phyloP scores from a whole-genome alignment of 2,797 vertebrate genomes.

The Danio kyathit region DNA sequence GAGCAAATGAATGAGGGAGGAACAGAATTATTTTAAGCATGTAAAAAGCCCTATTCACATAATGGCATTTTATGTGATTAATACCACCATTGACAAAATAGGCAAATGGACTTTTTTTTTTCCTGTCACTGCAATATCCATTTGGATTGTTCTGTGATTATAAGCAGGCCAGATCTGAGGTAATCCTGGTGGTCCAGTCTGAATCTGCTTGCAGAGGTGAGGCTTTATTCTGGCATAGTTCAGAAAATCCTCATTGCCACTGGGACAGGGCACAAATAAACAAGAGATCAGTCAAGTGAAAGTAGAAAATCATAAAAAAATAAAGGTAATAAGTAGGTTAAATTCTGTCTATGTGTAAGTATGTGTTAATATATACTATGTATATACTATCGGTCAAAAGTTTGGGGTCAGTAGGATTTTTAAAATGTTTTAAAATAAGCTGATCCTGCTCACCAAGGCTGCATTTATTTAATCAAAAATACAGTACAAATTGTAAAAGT shows the following conservation, averaged over 20 bases:
- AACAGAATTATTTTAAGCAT: conserved; percentile 21
- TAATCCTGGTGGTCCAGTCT: conserved; percentile 32
- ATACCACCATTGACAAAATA: conserved; percentile 74
- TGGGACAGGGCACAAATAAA: background rate
- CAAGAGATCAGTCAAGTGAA: background rate
- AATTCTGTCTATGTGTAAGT: too few relatives aligned
- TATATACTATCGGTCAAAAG: too few relatives aligned
- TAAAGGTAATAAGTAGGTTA: too few relatives aligned
- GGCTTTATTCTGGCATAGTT: conserved; percentile 29
- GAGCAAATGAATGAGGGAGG: background rate
- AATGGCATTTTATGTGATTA: conserved; percentile 69
- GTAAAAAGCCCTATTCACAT: conserved; percentile 58
- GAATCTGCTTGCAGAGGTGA: conserved; percentile 26
- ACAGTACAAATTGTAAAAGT: too few relatives aligned
- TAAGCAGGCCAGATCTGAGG: conserved; percentile 31
- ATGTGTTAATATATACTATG: too few relatives aligned
- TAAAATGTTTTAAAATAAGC: too few relatives aligned
- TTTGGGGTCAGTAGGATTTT: too few relatives aligned
- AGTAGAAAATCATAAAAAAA: background rate
- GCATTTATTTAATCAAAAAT: too few relatives aligned
- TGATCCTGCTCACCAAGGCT: too few relatives aligned
- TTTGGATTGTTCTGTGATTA: conserved; percentile 51
- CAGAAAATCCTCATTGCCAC: conserved; percentile 23
- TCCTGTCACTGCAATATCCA: conserved; percentile 67
- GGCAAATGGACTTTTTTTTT: conserved; percentile 69